Percentiles rank a stretch among this genome's conserved stretches.
Evolutionary conservation across 2,113 vertebrate genomes (phyloP).

Genomic region (Pituophis catenifer): DNA sequence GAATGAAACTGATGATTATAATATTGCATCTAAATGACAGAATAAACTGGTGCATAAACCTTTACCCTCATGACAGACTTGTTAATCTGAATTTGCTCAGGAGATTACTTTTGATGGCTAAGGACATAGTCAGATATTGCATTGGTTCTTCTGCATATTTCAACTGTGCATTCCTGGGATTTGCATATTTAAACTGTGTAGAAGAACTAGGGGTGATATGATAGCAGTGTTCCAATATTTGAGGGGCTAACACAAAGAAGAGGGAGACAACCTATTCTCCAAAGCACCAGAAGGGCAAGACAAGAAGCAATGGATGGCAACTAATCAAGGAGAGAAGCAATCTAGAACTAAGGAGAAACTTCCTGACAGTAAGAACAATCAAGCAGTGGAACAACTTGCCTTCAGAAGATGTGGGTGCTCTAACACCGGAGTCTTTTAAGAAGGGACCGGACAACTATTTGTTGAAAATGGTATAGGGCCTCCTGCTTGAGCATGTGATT

Average conservation of each 20-base stretch:
- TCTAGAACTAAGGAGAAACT: background rate
- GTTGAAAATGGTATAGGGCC: background rate
- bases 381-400: background rate
- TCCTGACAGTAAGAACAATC: background rate
- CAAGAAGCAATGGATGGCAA: background rate
- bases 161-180: background rate
- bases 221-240: background rate
- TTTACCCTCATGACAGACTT: background rate
- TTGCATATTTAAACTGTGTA: background rate
- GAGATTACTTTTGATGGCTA: accelerated
- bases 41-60: accelerated
- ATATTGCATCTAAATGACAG: background rate
- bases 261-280: background rate
- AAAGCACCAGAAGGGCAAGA: background rate
- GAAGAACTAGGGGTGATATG: background rate
- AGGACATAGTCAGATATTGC: background rate
- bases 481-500: background rate
- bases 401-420: background rate
- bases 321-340: background rate
- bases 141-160: background rate
- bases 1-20: background rate
- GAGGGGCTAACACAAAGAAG: background rate
- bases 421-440: background rate
- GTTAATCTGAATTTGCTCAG: background rate
- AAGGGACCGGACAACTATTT: background rate